phyloP scores from a whole-genome alignment of 2,888 invertebrate genomes.

The Anthophora plumipes region DNA sequence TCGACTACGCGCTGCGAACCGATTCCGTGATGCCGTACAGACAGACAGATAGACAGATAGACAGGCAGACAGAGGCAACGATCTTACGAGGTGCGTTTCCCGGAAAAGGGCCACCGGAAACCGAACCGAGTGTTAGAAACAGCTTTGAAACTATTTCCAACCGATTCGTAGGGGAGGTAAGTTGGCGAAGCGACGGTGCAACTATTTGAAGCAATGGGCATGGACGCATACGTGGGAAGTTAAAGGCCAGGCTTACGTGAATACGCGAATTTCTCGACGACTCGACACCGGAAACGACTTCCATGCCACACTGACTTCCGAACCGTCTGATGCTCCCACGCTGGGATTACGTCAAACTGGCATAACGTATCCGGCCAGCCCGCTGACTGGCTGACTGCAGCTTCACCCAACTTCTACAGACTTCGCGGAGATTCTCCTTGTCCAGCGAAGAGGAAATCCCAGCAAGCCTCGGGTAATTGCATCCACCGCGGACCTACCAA shows the following conservation, averaged over 20 bases:
- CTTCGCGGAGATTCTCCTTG: slow-evolving; percentile 71
- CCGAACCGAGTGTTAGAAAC: slow-evolving; percentile 66
- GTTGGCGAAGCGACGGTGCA: slow-evolving; percentile 62
- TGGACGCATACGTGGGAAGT: slow-evolving; percentile 70
- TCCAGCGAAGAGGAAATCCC: slow-evolving; percentile 58
- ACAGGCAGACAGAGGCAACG: slow-evolving; percentile 10
- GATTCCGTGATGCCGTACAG: slow-evolving; percentile 28
- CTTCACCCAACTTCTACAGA: slow-evolving; percentile 61
- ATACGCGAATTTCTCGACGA: slow-evolving; percentile 63
- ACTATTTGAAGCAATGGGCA: slow-evolving; percentile 74
- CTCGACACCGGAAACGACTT: slow-evolving; percentile 35
- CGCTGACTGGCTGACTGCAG: slow-evolving; percentile 28
- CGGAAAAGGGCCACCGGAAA: slow-evolving; percentile 17
- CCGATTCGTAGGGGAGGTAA: slow-evolving; percentile 63
- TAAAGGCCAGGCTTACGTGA: slow-evolving; percentile 51
- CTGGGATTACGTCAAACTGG: slow-evolving; percentile 80
- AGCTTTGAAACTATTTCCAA: slow-evolving; percentile 73
- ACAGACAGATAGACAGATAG: not conserved
- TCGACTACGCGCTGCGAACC: slow-evolving; percentile 27
- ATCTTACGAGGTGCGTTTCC: slow-evolving; percentile 52
- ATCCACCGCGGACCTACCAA: slow-evolving; percentile 33
- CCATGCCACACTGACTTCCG: slow-evolving; percentile 41
- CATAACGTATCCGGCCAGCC: slow-evolving; percentile 76
- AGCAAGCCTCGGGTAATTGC: slow-evolving; percentile 62
- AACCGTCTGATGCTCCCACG: slow-evolving; percentile 57